Percentiles rank a stretch among this genome's conserved stretches.
Conservation (phyloP, 64 coral and sea anemone species). For the Montipora cactus region DNA sequence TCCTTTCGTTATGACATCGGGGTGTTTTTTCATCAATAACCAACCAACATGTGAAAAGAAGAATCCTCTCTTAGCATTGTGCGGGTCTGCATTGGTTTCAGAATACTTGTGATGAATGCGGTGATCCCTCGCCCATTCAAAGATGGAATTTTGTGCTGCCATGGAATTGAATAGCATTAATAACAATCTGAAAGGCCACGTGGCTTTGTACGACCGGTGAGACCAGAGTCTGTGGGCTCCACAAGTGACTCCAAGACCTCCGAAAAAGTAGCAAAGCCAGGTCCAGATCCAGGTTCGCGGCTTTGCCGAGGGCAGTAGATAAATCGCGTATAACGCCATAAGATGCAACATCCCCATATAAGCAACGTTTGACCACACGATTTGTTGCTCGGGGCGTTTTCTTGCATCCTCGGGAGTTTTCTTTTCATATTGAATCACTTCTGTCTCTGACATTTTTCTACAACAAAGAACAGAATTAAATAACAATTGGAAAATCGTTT, state of each 20-base stretch:
- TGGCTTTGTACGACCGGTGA: constrained; percentile 79
- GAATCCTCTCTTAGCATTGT: constrained; percentile 86
- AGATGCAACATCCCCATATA: constrained; percentile 72
- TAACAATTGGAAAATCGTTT: neutral
- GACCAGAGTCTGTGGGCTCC: constrained; percentile 88
- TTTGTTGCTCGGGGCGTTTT: constrained; percentile 50
- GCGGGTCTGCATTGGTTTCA: constrained; percentile 83
- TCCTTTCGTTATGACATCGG: constrained; percentile 80
- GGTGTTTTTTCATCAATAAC: constrained; percentile 81
- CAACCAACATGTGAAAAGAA: constrained; percentile 90
- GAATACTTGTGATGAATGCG: constrained; percentile 92
- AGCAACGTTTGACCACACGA: constrained; percentile 78
- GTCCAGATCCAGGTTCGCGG: constrained; percentile 69
- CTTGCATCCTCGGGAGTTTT: neutral
- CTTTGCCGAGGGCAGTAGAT: constrained; percentile 72
- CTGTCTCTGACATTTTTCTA: neutral
- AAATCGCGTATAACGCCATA: constrained; percentile 75
- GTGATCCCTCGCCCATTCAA: constrained; percentile 90
- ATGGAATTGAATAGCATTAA: constrained; percentile 55
- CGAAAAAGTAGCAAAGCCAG: constrained; percentile 41
- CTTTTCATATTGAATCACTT: neutral
- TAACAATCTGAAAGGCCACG: constrained; percentile 70
- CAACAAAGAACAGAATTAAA: neutral
- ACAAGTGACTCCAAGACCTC: constrained; percentile 69
- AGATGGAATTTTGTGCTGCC: constrained; percentile 85